Percentiles rank a stretch among this genome's conserved stretches.
phyloP scores from a whole-genome alignment of 2,888 invertebrate species.

The Nyleta sp. region DNA sequence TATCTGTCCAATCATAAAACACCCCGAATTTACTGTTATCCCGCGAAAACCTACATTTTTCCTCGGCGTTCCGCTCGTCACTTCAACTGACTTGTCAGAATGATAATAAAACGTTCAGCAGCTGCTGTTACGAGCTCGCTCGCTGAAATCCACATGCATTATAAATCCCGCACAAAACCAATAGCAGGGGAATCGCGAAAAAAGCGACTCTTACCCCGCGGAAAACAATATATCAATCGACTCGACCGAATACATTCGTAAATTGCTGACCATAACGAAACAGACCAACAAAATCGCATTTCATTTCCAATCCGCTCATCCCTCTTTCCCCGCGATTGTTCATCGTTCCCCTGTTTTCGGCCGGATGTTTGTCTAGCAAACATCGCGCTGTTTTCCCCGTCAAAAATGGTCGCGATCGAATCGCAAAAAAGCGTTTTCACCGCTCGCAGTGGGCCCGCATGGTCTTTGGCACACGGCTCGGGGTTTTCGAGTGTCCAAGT shows the following conservation, averaged over 20 bases:
- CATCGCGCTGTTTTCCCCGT: conserved; percentile 10
- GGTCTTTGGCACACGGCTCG: conserved; percentile 45
- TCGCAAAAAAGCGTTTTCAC: conserved; percentile 11
- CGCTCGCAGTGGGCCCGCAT: conserved; percentile 15
- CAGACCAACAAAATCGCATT: conserved; percentile 22
- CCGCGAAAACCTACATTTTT: conserved; percentile 12
- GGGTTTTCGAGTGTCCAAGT: conserved; percentile 39
- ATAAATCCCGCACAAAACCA: conserved; percentile 22
- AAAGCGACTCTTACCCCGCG: conserved; percentile 4
- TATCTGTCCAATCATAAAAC: no score
- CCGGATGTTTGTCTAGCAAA: conserved; percentile 11
- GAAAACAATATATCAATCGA: conserved; percentile 28
- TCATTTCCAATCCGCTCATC: conserved; percentile 16
- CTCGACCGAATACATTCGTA: conserved; percentile 7
- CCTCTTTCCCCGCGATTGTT: conserved; percentile 2
- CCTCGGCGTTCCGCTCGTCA: conserved; percentile 27
- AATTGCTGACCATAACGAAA: conserved; percentile 19
- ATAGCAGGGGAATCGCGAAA: conserved; percentile 4
- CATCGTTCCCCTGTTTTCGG: conserved; percentile 2
- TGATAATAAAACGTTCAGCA: conserved; percentile 22
- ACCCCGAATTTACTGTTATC: no score
- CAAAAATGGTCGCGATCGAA: background rate
- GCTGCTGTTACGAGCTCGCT: conserved; percentile 13
- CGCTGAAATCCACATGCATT: conserved; percentile 4
- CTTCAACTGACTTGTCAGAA: conserved; percentile 25